Base-by-base conservation (phyloP, 2,797 vertebrate genomes). In the Trachops cirrhosus region DNA sequence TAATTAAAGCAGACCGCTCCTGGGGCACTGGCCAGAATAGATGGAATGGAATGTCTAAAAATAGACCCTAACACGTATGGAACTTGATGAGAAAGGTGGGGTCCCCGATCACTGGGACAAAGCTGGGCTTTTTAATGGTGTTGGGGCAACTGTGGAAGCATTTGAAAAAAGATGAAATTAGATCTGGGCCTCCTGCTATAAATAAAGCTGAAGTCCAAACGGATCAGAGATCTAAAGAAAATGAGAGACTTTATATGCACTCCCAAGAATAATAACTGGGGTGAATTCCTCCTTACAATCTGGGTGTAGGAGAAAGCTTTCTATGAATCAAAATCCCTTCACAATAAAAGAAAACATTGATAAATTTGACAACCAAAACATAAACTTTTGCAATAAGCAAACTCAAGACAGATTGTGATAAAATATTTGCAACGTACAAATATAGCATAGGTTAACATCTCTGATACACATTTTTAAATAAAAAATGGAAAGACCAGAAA, bases 101-200 rank as follows among this genome's bases (percentile, higher is more conserved):
- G 29, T 26, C 41, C 77, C n/a, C 18, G 67, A 14, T 74, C 32
- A 18, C 22, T 59, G 16, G 34, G 54, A 62, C 54, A 73, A n/a
- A 50, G 37, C 46, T 64, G 71, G 11, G 18, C 48, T 83, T 82
- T 62, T 83, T 75, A 29, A 48, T 84, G 24, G 29, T 89, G 18
- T 41, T 59, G n/a, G 89, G 46, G 46, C 82, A 34, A n/a, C 90
- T 94, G 67, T 73, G 32, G 68, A 67, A 26, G 48, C 50, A 64
- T 71, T 93, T 93, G 77, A 84, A 86, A 80, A 85, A 77, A 77
- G 68, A n/a, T 71, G 71, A 91, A 95, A 46, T 78, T 67, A 89
- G 73, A 71, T 78, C 62, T 59, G 8, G 77, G 80, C 14, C 74
- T 86, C 26, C 12, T 68, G 26, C 48, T 71, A 62, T 54, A 90